These are phyloP conservation scores for Melanocharis versteri DNA, from an alignment of 2,113 vertebrate species.

Conservation along the genomic window DNA sequence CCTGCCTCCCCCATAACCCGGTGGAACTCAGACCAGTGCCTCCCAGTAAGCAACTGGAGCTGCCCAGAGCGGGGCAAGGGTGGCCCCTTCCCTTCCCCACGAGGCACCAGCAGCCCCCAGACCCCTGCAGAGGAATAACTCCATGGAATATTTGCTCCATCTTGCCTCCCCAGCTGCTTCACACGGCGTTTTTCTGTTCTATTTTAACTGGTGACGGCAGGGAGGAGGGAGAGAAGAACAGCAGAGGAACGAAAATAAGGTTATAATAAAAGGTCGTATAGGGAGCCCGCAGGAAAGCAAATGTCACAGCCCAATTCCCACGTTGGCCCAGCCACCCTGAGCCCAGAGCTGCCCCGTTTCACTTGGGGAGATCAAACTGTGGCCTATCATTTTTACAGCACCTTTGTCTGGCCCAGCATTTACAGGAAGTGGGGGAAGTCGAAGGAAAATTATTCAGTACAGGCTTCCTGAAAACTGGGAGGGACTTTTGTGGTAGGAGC, in stretches of 20 bases:
- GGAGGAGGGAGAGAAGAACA: neutral
- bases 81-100: neutral
- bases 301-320: neutral
- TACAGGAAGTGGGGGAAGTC: constrained; percentile 23
- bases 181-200: neutral
- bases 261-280: neutral
- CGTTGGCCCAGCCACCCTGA: neutral
- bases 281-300: neutral
- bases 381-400: neutral
- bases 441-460: constrained; percentile 20
- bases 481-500: neutral
- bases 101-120: neutral
- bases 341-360: neutral
- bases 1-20: neutral
- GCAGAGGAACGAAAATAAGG: neutral
- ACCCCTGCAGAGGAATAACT: neutral
- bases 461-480: neutral
- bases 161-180: neutral
- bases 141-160: neutral
- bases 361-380: neutral
- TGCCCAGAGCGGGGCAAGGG: neutral
- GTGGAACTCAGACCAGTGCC: neutral
- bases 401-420: neutral
- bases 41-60: neutral
- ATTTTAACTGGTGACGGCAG: neutral